Evolutionary conservation across 2,888 invertebrate genomes (phyloP).

Genomic region (Argyra leucocephala): DNA sequence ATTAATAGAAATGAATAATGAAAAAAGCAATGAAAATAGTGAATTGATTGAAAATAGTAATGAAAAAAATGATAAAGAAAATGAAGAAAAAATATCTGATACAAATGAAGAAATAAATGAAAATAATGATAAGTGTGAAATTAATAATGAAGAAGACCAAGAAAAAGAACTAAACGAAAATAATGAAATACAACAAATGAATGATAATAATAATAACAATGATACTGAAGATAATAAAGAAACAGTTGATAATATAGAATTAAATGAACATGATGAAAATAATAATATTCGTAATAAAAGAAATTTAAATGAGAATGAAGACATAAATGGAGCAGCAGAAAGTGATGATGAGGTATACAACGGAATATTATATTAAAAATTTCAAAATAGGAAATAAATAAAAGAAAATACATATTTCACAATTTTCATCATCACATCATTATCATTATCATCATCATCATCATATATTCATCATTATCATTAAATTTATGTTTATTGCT

Average conservation of each 20-base stretch:
- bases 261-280: slow-evolving; percentile 20
- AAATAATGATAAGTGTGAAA: slow-evolving; percentile 14
- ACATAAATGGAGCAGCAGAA: slow-evolving; percentile 28
- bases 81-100: slow-evolving; percentile 21
- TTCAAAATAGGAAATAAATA: neutral
- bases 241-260: neutral
- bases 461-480: too few species aligned
- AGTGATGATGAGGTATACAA: slow-evolving; percentile 42
- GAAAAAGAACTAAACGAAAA: slow-evolving; percentile 11
- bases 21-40: slow-evolving; percentile 22
- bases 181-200: slow-evolving; percentile 2
- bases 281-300: slow-evolving; percentile 20
- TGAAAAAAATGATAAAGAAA: slow-evolving; percentile 24
- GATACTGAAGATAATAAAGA: slow-evolving; percentile 20
- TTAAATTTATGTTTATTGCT: too few species aligned
- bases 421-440: too few species aligned
- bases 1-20: slow-evolving; percentile 24
- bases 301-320: slow-evolving; percentile 23
- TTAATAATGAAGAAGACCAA: slow-evolving; percentile 12
- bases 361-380: slow-evolving; percentile 36
- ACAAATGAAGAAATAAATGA: slow-evolving; percentile 22
- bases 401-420: too few species aligned
- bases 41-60: slow-evolving; percentile 20
- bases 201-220: slow-evolving; percentile 20
- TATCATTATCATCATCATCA: too few species aligned